Evolutionary conservation across 30 jellyfish, hydroid and myxozoan genomes (phyloP).

Genomic region (Hydra vulgaris): DNA sequence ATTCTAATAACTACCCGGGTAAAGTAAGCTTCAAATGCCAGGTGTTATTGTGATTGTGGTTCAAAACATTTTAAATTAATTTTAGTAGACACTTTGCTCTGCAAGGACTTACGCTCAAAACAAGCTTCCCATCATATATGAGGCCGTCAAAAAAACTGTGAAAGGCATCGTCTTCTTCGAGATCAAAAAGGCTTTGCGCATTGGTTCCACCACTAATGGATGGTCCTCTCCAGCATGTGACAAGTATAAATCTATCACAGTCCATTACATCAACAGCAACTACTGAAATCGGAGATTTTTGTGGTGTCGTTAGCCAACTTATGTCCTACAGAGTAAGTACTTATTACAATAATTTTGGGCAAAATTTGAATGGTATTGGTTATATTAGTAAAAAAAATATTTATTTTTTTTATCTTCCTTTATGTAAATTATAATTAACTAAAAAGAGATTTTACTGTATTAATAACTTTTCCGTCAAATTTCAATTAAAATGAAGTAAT

Average conservation of each 20-base stretch:
- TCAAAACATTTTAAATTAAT: neutral
- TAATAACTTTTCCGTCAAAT: neutral
- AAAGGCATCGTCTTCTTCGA: neutral
- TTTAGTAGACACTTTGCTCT: neutral
- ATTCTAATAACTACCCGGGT: neutral
- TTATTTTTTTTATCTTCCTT: neutral
- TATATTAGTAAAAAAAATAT: neutral
- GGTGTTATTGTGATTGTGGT: neutral
- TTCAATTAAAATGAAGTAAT: neutral
- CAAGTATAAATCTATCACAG: neutral
- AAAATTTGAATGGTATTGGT: neutral
- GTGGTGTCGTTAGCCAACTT: neutral
- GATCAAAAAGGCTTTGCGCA: neutral
- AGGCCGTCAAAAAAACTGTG: neutral
- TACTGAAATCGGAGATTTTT: neutral
- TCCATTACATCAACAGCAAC: neutral
- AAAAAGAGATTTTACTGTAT: neutral
- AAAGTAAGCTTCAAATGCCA: neutral
- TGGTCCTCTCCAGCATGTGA: neutral
- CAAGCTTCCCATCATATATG: neutral
- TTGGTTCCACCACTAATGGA: neutral
- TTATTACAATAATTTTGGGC: neutral
- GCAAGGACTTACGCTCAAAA: neutral
- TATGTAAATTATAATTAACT: too few species aligned
- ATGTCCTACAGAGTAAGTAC: neutral